Evolutionary conservation across 2,797 vertebrate genomes (phyloP).

Genomic region (Luscinia megarhynchos): DNA sequence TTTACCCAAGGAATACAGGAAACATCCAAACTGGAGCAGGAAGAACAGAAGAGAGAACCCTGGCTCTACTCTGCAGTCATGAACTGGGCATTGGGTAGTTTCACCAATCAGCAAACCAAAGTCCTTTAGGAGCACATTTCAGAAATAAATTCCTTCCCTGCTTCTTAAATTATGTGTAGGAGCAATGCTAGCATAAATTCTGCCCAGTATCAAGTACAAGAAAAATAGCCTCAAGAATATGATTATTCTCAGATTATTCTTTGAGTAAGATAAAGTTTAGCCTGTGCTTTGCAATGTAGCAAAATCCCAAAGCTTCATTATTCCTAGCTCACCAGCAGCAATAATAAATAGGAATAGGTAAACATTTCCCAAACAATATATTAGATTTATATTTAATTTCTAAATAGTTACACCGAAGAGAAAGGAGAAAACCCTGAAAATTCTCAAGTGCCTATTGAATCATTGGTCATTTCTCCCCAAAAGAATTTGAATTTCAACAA

Average conservation of each 20-base stretch:
- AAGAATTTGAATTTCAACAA: conserved; percentile 54
- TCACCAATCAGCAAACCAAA: neutral
- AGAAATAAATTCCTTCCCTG: neutral
- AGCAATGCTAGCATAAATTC: neutral
- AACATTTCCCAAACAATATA: neutral
- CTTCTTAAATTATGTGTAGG: neutral
- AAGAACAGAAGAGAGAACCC: neutral
- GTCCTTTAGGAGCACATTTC: neutral
- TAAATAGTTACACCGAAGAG: neutral
- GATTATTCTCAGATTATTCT: neutral
- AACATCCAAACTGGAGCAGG: neutral
- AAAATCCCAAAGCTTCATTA: neutral
- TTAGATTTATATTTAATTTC: neutral
- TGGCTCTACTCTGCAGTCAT: neutral
- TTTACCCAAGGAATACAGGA: neutral
- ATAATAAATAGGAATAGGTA: neutral
- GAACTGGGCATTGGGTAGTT: neutral
- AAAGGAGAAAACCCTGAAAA: neutral
- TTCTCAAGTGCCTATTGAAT: neutral
- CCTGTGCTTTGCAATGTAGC: neutral
- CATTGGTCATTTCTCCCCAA: neutral
- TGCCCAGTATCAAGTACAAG: neutral
- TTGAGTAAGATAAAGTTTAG: neutral
- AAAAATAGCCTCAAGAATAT: neutral
- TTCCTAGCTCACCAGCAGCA: neutral